Conservation (phyloP, 2,888 invertebrate species). For the Escarpia spicata region DNA sequence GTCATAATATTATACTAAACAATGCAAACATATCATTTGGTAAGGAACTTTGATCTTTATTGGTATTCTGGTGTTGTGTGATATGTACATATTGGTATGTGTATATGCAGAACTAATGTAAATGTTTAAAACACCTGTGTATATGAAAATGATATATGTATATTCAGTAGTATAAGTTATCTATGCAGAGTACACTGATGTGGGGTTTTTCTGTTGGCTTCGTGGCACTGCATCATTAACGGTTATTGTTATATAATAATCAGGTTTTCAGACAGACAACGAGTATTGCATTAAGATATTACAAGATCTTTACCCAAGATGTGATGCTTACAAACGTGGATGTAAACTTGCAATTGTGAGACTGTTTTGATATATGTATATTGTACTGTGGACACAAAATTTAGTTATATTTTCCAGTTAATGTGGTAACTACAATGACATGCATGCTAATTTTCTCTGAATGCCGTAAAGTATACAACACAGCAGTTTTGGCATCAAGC, state of each 20-base stretch:
- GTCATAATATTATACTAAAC: neutral
- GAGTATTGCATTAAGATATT: neutral
- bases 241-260: neutral
- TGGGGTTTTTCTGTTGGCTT: no score
- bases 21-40: neutral
- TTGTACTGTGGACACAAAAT: neutral
- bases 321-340: neutral
- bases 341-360: neutral
- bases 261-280: neutral
- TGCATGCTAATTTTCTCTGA: neutral
- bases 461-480: neutral
- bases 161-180: neutral
- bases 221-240: no score
- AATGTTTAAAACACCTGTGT: neutral
- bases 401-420: neutral
- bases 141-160: neutral
- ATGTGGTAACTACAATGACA: neutral
- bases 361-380: neutral
- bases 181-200: neutral
- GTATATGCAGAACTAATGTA: neutral
- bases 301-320: neutral
- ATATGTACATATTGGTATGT: constrained; percentile 10
- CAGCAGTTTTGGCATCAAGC: neutral
- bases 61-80: neutral
- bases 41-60: neutral